Evolutionary conservation across 2,113 vertebrate species (phyloP).

Genomic region (Cacatua alba): DNA sequence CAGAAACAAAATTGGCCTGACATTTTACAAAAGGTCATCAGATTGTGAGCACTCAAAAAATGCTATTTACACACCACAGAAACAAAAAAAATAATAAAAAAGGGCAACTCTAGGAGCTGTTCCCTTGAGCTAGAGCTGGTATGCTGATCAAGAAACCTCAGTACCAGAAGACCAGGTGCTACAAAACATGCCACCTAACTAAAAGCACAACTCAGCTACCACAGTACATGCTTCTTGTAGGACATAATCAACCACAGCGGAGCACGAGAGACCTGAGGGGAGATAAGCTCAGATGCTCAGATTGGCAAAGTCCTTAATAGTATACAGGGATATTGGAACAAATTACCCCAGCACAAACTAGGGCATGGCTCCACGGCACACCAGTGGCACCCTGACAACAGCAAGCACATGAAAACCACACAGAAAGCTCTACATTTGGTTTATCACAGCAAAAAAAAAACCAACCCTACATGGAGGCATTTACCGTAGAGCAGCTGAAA

Average conservation of each 20-base stretch:
- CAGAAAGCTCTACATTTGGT: neutral
- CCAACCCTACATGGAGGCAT: neutral
- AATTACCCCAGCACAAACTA: neutral
- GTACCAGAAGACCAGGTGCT: neutral
- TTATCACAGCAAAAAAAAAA: neutral
- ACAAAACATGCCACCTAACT: neutral
- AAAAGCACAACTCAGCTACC: neutral
- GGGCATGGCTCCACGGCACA: neutral
- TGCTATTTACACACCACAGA: neutral
- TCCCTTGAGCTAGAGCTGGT: neutral
- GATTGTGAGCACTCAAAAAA: neutral
- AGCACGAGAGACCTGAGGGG: neutral
- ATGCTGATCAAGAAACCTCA: neutral
- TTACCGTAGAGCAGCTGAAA: constrained; percentile 8
- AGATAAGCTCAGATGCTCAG: neutral
- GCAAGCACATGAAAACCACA: neutral
- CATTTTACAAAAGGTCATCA: neutral
- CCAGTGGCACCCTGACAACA: neutral
- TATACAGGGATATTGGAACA: neutral
- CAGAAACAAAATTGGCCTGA: neutral
- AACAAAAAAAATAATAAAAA: neutral
- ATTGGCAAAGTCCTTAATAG: neutral
- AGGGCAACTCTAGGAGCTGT: neutral
- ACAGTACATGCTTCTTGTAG: fast-evolving
- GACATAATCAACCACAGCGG: neutral